A percentile compares a stretch with the other conserved stretches of the same genome.
Evolutionary conservation across 2,113 vertebrate species (phyloP).

Genomic region (rabbit (Oryctolagus cuniculus)): mOryCun1.1 NC_091450.1:13309501-13310000

Average conservation of each 20-base stretch:
- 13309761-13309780: neutral
- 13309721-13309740: neutral
- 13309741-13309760: neutral
- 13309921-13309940: rapidly evolving
- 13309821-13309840: neutral
- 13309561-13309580: conserved; percentile 83
- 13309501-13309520: conserved; percentile 84
- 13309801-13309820: neutral
- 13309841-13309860: neutral
- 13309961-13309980: neutral
- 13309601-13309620: conserved; percentile 82
- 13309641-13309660: conserved; percentile 68
- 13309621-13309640: conserved; percentile 79
- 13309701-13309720: neutral
- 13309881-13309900: neutral
- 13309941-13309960: neutral
- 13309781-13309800: neutral
- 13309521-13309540: conserved; percentile 83
- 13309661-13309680: conserved; percentile 7
- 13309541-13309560: conserved; percentile 87
- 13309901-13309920: rapidly evolving
- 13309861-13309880: neutral
- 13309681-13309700: neutral
- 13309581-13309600: conserved; percentile 86
- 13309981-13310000: neutral